These are phyloP conservation scores for Watersipora subatra DNA, from an alignment of 1,140 invertebrate species.

Conservation along the genomic window DNA sequence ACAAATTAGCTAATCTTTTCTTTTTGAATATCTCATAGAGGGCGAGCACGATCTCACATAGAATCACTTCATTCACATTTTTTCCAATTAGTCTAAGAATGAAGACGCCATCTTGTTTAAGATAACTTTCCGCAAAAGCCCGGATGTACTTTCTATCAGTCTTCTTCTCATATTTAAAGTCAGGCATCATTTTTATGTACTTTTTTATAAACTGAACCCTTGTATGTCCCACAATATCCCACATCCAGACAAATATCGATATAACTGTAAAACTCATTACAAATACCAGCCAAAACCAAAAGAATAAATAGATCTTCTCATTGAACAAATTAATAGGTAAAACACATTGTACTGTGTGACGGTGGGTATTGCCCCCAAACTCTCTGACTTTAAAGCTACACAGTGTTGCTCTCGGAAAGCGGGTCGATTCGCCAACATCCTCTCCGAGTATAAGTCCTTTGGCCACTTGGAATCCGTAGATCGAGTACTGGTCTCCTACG, in stretches of 20 bases:
- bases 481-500: conserved; percentile 10
- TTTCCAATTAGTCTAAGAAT: conserved; percentile 43
- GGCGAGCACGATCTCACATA: conserved; percentile 43
- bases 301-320: conserved; percentile 46
- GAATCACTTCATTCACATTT: conserved; percentile 44
- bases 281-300: conserved; percentile 48
- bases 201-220: conserved; percentile 36
- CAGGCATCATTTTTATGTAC: conserved; percentile 34
- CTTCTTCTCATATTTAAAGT: conserved; percentile 5
- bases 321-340: conserved; percentile 48
- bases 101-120: conserved; percentile 44
- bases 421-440: conserved; percentile 10
- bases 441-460: conserved; percentile 12
- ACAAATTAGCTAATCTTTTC: too few species aligned
- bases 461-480: conserved; percentile 17
- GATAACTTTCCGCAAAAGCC: conserved; percentile 43
- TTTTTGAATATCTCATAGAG: conserved; percentile 40
- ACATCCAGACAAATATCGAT: conserved; percentile 34
- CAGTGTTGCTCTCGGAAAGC: conserved; percentile 19
- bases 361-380: conserved; percentile 17
- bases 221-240: conserved; percentile 30
- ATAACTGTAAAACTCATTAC: conserved; percentile 41
- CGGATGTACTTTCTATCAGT: conserved; percentile 13
- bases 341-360: conserved; percentile 35
- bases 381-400: conserved; percentile 18